Evolutionary conservation across 2,888 invertebrate species (phyloP).

Genomic region (Ethmia dodecea): DNA sequence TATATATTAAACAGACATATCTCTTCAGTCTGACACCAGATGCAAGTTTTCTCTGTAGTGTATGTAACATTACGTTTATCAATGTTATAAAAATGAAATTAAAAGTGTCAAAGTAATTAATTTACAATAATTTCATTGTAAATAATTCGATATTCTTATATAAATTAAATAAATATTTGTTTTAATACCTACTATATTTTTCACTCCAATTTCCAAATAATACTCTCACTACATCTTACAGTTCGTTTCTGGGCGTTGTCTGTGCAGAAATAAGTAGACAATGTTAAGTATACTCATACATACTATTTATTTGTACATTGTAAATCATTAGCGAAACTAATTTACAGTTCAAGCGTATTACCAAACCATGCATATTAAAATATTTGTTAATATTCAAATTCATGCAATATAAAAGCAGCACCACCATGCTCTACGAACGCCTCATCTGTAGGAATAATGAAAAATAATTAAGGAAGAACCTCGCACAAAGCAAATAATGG

Average conservation of each 20-base stretch:
- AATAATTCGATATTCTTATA: slow-evolving; percentile 74
- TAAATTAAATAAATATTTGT: slow-evolving; percentile 75
- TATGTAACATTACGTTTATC: slow-evolving; percentile 64
- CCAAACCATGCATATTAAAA: slow-evolving; percentile 15
- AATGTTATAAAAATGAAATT: slow-evolving; percentile 73
- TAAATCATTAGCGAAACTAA: no score
- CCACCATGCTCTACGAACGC: slow-evolving; percentile 17
- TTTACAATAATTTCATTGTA: slow-evolving; percentile 74
- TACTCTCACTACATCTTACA: no score
- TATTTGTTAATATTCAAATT: no score
- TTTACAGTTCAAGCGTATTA: slow-evolving; percentile 2
- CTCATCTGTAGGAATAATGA: slow-evolving; percentile 26
- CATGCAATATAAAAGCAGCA: no score
- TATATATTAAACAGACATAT: slow-evolving; percentile 68
- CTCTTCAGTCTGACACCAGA: slow-evolving; percentile 68
- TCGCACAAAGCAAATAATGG: no score
- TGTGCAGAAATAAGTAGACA: slow-evolving; percentile 28
- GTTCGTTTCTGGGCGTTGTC: slow-evolving; percentile 32
- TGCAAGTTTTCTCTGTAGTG: slow-evolving; percentile 77
- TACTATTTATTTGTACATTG: no score
- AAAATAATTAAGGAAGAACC: no score
- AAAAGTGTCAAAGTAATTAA: slow-evolving; percentile 54
- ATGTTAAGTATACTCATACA: background rate
- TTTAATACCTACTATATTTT: slow-evolving; percentile 62
- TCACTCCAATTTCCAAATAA: slow-evolving; percentile 15